Evolutionary conservation across 2,113 vertebrate genomes (phyloP).

Genomic region (Protobothrops flavoviridis): DNA sequence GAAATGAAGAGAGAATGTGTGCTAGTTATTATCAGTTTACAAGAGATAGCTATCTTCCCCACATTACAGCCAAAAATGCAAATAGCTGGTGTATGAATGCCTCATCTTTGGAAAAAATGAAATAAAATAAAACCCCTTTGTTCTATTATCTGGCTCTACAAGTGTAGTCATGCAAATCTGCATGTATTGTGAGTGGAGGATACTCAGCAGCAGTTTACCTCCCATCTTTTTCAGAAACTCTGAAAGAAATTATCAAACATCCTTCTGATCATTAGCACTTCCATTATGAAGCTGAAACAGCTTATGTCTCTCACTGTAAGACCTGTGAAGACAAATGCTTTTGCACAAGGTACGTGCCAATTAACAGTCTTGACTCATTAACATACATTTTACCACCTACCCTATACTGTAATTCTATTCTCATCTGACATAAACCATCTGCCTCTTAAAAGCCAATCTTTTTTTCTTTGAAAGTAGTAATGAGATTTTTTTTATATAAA

Average conservation of each 20-base stretch:
- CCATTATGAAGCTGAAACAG: background rate
- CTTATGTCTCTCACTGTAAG: background rate
- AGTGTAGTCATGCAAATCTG: background rate
- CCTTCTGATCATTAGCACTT: background rate
- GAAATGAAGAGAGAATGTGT: background rate
- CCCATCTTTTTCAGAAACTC: background rate
- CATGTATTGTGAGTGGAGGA: background rate
- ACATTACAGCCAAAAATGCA: background rate
- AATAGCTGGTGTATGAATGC: background rate
- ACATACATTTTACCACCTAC: conserved; percentile 6
- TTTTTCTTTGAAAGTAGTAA: background rate
- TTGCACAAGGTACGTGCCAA: background rate
- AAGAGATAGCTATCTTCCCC: background rate
- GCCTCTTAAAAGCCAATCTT: background rate
- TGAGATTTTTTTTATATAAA: background rate
- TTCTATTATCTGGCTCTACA: background rate
- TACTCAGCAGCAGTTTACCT: background rate
- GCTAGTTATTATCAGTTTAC: background rate
- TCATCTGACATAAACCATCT: background rate
- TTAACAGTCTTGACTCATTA: conserved; percentile 8
- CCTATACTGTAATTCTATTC: background rate
- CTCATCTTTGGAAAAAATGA: background rate
- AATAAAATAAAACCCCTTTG: background rate
- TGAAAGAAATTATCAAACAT: background rate
- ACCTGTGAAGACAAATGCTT: background rate